Evolutionary conservation across 2,797 vertebrate genomes (phyloP).

Genomic region (Aphelocoma californica): DNA sequence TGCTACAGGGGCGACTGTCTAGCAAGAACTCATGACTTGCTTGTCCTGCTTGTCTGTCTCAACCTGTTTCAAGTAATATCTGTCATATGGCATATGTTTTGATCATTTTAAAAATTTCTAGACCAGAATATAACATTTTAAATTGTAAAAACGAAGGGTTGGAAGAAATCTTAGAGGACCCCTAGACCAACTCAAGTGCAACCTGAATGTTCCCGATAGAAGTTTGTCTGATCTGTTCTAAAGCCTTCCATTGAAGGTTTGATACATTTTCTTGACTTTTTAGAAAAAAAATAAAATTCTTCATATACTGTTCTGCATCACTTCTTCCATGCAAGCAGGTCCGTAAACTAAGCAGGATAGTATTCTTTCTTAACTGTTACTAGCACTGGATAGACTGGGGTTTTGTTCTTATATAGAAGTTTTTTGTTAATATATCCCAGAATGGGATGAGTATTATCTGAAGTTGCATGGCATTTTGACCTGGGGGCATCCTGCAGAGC

Average conservation of each 20-base stretch:
- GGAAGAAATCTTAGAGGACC: neutral
- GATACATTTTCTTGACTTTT: neutral
- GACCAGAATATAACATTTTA: neutral
- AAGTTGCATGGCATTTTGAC: neutral
- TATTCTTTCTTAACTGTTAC: neutral
- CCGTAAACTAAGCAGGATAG: neutral
- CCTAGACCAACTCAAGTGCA: neutral
- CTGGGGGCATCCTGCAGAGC: rapidly evolving
- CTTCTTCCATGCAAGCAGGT: neutral
- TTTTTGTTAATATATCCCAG: neutral
- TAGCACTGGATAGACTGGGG: neutral
- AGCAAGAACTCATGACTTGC: neutral
- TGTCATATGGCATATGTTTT: neutral
- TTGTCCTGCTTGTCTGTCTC: neutral
- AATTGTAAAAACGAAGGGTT: neutral
- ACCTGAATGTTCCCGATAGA: neutral
- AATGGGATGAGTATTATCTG: neutral
- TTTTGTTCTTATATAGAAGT: neutral
- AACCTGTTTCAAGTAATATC: neutral
- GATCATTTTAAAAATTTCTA: neutral
- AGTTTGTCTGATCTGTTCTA: neutral
- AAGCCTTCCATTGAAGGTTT: neutral
- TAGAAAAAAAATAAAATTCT: neutral
- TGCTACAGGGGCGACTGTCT: neutral
- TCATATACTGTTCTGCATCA: neutral